A percentile compares a stretch with the other conserved stretches of the same genome.
Conservation (phyloP, 2,888 invertebrate species). For the Petrolisthes manimaculis region DNA sequence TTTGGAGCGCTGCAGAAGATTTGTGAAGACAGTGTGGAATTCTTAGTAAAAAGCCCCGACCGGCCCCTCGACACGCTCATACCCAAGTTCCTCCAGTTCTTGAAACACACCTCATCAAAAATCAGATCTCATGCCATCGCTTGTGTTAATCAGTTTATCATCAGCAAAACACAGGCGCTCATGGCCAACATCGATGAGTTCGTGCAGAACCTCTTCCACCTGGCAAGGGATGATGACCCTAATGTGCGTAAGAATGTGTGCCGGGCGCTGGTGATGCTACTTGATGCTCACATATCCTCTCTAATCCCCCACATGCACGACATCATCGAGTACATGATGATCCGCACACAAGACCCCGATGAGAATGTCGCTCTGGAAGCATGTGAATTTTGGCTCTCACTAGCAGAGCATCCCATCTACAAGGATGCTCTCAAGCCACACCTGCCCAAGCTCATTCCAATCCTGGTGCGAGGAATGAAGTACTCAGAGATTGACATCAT, state of each 20-base stretch:
- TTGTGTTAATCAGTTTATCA: slow-evolving; percentile 99
- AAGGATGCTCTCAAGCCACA: slow-evolving; percentile 89
- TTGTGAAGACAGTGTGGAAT: slow-evolving; percentile 97
- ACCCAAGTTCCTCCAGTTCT: slow-evolving; percentile 97
- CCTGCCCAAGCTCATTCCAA: slow-evolving; percentile 87
- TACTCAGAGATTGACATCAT: slow-evolving; percentile 98
- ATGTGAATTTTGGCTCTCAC: slow-evolving; percentile 98
- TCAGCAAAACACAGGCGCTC: slow-evolving; percentile 90
- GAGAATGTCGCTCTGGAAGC: slow-evolving; percentile 97
- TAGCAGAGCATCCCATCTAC: slow-evolving; percentile 95
- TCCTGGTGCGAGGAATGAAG: slow-evolving; percentile 95
- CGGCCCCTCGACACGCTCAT: slow-evolving; percentile 93
- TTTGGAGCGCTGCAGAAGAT: slow-evolving; percentile 99
- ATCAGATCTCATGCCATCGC: slow-evolving; percentile 97
- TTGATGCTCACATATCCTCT: slow-evolving; percentile 95
- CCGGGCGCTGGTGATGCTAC: slow-evolving; percentile 92
- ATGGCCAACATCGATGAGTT: slow-evolving; percentile 95
- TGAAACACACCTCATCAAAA: slow-evolving; percentile 92
- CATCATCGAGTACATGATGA: slow-evolving; percentile 82
- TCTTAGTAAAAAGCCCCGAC: slow-evolving; percentile 86
- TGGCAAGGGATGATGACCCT: slow-evolving; percentile 94
- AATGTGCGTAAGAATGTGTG: slow-evolving; percentile 99
- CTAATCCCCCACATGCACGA: slow-evolving; percentile 94
- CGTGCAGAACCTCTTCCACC: slow-evolving; percentile 89
- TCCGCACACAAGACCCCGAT: slow-evolving; percentile 77